These are phyloP conservation scores for Trichopria drosophilae DNA, from an alignment of 2,888 invertebrate species.

Conservation along the genomic window DNA sequence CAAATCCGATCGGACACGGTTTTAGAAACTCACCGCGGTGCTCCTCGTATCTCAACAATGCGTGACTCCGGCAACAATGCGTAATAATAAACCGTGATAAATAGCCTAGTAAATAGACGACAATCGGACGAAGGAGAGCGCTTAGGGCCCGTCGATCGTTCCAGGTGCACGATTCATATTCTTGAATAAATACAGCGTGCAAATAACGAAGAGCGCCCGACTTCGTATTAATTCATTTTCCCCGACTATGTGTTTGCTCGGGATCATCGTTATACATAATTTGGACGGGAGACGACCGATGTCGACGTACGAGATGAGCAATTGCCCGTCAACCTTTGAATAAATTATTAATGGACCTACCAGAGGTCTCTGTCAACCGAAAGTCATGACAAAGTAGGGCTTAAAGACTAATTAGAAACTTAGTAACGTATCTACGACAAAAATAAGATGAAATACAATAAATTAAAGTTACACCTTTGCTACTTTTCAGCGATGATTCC, in stretches of 20 bases:
- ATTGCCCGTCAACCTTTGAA: too few relatives aligned
- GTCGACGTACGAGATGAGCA: too few relatives aligned
- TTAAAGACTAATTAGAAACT: too few relatives aligned
- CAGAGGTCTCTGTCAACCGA: too few relatives aligned
- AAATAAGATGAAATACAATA: too few relatives aligned
- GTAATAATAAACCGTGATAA: constrained; percentile 60
- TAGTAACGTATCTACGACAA: too few relatives aligned
- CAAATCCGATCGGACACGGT: constrained; percentile 58
- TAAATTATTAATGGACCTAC: too few relatives aligned
- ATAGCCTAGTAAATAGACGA: constrained; percentile 56
- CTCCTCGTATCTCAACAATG: constrained; percentile 22
- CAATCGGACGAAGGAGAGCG: constrained; percentile 40
- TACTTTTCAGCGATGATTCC: too few relatives aligned
- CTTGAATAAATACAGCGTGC: constrained; percentile 47
- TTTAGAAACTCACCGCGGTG: constrained; percentile 52
- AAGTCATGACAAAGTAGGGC: constrained; percentile 4
- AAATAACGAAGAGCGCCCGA: constrained; percentile 44
- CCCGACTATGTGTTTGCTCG: too few relatives aligned
- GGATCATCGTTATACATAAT: too few relatives aligned
- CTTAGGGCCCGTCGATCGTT: constrained; percentile 38
- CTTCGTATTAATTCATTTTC: constrained; percentile 31
- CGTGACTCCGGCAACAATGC: constrained; percentile 48
- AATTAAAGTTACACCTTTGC: too few relatives aligned
- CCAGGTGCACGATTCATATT: constrained; percentile 51
- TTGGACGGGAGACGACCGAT: too few relatives aligned